Percentiles rank a stretch among this genome's conserved stretches.
These are phyloP conservation scores for Campoplex capitator DNA, from an alignment of 2,888 invertebrate genomes.

Conservation along the genomic window DNA sequence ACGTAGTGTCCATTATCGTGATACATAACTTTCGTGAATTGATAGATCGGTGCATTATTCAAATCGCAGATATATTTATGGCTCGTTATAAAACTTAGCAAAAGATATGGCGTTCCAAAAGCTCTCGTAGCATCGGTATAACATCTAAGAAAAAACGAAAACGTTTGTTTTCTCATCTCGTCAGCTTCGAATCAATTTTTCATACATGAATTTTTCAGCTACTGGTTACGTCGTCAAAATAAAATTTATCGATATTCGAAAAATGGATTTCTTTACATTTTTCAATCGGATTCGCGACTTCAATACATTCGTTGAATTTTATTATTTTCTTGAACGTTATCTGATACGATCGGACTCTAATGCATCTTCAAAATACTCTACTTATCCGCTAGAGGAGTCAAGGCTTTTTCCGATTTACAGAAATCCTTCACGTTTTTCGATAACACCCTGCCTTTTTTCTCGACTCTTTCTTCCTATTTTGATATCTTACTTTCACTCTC, in stretches of 20 bases:
- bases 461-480: not conserved
- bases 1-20: constrained; percentile 78
- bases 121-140: too few species aligned
- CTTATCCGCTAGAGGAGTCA: constrained; percentile 31
- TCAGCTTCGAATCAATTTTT: constrained; percentile 39
- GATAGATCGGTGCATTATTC: constrained; percentile 74
- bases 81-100: constrained; percentile 67
- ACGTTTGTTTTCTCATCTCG: not conserved
- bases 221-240: not conserved
- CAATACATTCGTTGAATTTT: not conserved
- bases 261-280: too few species aligned
- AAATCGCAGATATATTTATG: constrained; percentile 74
- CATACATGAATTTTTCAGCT: constrained; percentile 40
- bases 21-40: constrained; percentile 78
- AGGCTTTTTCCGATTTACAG: constrained; percentile 69
- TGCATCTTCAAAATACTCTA: constrained; percentile 50
- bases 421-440: constrained; percentile 43
- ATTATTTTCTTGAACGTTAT: constrained; percentile 28
- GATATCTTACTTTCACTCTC: not conserved
- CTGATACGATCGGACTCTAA: constrained; percentile 49
- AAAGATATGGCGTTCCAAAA: constrained; percentile 70
- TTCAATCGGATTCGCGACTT: too few species aligned
- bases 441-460: constrained; percentile 8
- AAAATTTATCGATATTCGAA: too few species aligned
- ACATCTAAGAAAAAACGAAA: constrained; percentile 4